Evolutionary conservation across 1,140 invertebrate genomes (phyloP).

Genomic region (Philaenus spumarius): DNA sequence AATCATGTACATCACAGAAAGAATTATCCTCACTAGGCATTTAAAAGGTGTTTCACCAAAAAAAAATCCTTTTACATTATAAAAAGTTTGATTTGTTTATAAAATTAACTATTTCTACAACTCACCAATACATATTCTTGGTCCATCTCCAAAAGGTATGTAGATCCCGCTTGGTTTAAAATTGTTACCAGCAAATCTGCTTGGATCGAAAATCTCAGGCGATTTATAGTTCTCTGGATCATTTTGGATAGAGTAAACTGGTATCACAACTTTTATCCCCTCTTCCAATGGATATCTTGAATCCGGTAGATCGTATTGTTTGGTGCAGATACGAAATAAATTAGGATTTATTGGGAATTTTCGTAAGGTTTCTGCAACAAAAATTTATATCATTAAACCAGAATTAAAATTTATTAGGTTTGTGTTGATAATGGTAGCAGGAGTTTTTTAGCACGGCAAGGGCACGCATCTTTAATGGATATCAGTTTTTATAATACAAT

Average conservation of each 20-base stretch:
- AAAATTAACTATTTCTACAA: too few species aligned
- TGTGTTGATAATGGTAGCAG: too few species aligned
- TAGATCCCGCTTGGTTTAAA: slow-evolving; percentile 38
- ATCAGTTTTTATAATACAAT: too few species aligned
- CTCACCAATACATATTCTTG: slow-evolving; percentile 48
- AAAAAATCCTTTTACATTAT: too few species aligned
- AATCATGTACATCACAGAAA: too few species aligned
- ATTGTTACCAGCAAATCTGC: slow-evolving; percentile 48
- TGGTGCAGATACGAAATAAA: slow-evolving; percentile 27
- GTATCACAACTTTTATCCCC: slow-evolving; percentile 37
- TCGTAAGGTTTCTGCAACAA: slow-evolving; percentile 41
- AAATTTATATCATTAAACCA: too few species aligned
- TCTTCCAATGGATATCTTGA: slow-evolving; percentile 50
- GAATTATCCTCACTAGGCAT: too few species aligned
- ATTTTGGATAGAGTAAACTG: slow-evolving; percentile 37
- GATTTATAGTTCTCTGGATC: slow-evolving; percentile 49
- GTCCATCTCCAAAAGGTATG: slow-evolving; percentile 55
- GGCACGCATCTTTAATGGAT: too few species aligned
- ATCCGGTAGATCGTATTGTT: slow-evolving; percentile 48
- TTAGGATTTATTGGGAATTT: slow-evolving; percentile 47
- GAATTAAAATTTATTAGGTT: too few species aligned
- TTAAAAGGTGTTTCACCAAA: too few species aligned
- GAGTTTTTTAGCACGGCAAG: too few species aligned
- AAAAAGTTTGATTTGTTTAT: too few species aligned
- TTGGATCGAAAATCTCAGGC: slow-evolving; percentile 57